Conservation (phyloP, 2,797 vertebrate genomes). For the Bovichtus diacanthus region DNA sequence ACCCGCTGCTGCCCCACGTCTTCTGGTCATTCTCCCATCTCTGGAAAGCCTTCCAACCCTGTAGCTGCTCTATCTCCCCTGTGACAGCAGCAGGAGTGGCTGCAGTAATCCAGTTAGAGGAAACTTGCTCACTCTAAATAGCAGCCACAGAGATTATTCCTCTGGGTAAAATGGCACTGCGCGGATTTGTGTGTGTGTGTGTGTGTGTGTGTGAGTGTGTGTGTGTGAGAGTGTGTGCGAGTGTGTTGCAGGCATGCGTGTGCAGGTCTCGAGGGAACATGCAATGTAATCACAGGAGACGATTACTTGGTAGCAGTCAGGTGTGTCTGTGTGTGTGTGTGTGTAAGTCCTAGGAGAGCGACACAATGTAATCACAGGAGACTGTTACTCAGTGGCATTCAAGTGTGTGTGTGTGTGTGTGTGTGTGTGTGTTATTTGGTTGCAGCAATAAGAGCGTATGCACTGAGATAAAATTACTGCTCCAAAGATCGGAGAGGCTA, state of each 20-base stretch:
- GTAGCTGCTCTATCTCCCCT: conserved; percentile 53
- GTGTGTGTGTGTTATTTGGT: conserved; percentile 22
- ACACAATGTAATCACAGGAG: conserved; percentile 68
- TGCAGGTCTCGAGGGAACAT: conserved; percentile 50
- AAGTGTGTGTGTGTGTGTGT: conserved; percentile 22
- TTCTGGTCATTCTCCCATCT: conserved; percentile 36
- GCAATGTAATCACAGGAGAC: conserved; percentile 71
- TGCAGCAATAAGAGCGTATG: conserved; percentile 60
- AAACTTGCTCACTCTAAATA: conserved; percentile 69
- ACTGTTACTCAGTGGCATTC: conserved; percentile 39
- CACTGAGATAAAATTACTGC: conserved; percentile 57
- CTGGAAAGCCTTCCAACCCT: conserved; percentile 30
- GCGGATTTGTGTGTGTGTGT: conserved; percentile 10
- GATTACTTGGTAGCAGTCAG: conserved; percentile 67
- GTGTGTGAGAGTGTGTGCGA: conserved; percentile 12
- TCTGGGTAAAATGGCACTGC: conserved; percentile 64
- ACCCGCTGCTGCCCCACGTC: neutral
- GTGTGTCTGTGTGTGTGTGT: conserved; percentile 43
- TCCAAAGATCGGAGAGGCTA: conserved; percentile 32
- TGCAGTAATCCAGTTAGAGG: conserved; percentile 74
- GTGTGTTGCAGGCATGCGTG: conserved; percentile 10
- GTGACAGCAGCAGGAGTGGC: conserved; percentile 61
- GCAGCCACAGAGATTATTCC: conserved; percentile 70
- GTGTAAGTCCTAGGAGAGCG: conserved; percentile 45
- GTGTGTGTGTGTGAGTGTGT: conserved; percentile 24